Evolutionary conservation across 2,888 invertebrate genomes (phyloP), one percentile per base, ranked within the genome.

Genomic region (Omphaloscelis lunosa): DNA sequence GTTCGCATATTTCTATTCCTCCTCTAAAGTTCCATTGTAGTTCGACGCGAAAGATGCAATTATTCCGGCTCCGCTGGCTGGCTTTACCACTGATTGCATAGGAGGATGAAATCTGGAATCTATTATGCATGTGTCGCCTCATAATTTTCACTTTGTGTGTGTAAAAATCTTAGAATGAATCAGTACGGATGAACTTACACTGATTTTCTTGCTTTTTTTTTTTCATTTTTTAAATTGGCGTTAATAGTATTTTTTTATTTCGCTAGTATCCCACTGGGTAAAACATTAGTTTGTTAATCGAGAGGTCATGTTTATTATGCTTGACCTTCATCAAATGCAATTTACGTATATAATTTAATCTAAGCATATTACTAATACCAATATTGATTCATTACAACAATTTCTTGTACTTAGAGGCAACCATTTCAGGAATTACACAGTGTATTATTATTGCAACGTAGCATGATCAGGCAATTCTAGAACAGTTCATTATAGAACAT

Each of bases 1-100:
- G 34, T 69, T 45, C 17, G 9, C 66, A 62, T 67, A 76, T 63
- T 82, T 67, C 51, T 63, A 45, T 65, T n/a, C 34, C 17, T 34
- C 34, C 9, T 45, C 15, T 34, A 39, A 67, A 72, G 23, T 72
- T 79, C 59, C 39, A 74, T 74, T 68, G 53, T 68, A 71, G 59
- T 67, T 69, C 29, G 17, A 8, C 27, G 61, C 20, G 45, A 41
- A 68, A 78, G 51, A 51, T 61, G 84, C 56, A 72, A 83, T 79
- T 15, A 62, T 69, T 68, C 48, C 56, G n/a, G 61, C 41, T 72
- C 68, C 51, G 23, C 56, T 39, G 12, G 39, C 59, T 67, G 23
- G 59, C 45, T 45, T 63, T 53, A 59, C 7, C 15, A 4, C 80
- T 72, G 65, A 79, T 79, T 84, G 59, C 68, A 65, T 51, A 48